phyloP scores from a whole-genome alignment of 2,113 vertebrate species.

The Excalfactoria chinensis region DNA sequence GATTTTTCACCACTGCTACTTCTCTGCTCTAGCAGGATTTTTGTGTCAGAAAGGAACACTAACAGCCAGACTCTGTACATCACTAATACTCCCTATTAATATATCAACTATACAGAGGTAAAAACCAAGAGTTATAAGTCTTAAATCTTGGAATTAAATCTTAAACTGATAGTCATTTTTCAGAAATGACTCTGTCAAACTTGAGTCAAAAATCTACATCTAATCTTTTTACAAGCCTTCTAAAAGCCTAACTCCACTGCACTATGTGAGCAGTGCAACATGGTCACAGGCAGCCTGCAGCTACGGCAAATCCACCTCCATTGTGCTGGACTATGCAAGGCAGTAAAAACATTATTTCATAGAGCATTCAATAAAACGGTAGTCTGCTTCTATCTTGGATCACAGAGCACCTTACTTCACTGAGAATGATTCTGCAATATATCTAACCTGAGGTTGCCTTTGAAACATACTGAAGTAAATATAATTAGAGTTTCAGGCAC shows the following conservation, averaged over 20 bases:
- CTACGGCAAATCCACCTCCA: not conserved
- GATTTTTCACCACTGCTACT: too few relatives aligned
- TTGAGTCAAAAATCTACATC: not conserved
- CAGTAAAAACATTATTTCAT: not conserved
- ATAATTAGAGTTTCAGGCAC: not conserved
- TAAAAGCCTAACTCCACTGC: not conserved
- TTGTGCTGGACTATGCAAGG: not conserved
- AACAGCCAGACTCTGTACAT: not conserved
- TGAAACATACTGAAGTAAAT: not conserved
- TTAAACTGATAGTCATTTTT: not conserved
- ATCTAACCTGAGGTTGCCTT: not conserved
- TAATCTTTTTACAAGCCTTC: not conserved
- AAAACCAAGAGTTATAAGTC: not conserved
- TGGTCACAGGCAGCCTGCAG: not conserved
- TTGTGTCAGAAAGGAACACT: not conserved
- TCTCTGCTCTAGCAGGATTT: not conserved
- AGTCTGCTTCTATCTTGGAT: not conserved
- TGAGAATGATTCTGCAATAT: not conserved
- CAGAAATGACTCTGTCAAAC: not conserved
- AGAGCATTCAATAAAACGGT: not conserved
- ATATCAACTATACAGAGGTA: not conserved
- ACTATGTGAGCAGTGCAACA: not conserved
- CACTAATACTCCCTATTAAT: not conserved
- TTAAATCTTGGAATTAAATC: not conserved
- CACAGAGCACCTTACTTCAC: not conserved